A percentile compares a stretch with the other conserved stretches of the same genome.
phyloP scores from a whole-genome alignment of 2,113 vertebrate species.

The Grallaria varia region DNA sequence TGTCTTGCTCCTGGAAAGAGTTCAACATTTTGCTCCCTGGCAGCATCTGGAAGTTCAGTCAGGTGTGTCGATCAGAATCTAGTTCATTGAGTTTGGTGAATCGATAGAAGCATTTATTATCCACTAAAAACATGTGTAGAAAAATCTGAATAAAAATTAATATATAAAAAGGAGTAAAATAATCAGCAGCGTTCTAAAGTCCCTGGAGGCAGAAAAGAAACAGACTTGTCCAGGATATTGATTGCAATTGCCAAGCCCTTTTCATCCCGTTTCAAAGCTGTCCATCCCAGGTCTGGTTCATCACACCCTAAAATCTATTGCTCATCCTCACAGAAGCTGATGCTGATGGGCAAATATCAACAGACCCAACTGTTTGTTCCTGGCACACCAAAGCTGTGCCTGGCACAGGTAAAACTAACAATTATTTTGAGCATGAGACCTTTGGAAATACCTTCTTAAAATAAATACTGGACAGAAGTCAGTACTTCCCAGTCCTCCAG shows the following conservation, averaged over 20 bases:
- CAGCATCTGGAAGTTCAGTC: neutral
- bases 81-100: neutral
- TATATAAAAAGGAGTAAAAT: neutral
- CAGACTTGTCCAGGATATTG: neutral
- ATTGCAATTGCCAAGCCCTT: neutral
- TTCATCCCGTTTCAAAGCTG: neutral
- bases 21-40: neutral
- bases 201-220: fast-evolving
- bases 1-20: neutral
- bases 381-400: neutral
- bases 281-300: neutral
- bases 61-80: neutral
- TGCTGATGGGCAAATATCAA: neutral
- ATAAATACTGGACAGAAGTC: neutral
- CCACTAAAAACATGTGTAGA: neutral
- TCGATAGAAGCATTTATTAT: neutral
- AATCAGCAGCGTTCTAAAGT: neutral
- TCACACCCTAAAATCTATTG: neutral
- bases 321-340: neutral
- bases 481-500: neutral
- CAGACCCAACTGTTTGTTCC: neutral
- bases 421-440: neutral
- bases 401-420: neutral
- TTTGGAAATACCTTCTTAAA: neutral
- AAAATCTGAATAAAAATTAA: neutral